These are phyloP conservation scores for Tinamus major DNA, from an alignment of 2,797 vertebrate species.

Conservation along the genomic window DNA sequence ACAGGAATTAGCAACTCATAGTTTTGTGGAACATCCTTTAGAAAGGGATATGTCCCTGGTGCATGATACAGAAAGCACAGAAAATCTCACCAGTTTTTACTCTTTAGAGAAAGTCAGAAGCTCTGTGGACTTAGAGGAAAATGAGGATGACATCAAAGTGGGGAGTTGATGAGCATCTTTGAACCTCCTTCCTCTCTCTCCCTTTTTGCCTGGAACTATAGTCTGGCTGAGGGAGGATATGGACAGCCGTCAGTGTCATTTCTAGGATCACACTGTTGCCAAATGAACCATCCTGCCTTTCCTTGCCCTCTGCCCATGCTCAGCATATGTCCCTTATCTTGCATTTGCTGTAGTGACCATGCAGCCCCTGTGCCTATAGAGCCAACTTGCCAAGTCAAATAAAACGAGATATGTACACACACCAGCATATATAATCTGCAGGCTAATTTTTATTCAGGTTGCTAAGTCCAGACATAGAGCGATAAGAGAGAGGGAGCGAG, in stretches of 20 bases:
- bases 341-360: too few relatives aligned
- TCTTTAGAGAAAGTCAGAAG: background rate
- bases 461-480: background rate
- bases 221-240: too few relatives aligned
- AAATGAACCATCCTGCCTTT: too few relatives aligned
- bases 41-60: background rate
- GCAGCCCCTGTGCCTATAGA: too few relatives aligned
- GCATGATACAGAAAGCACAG: fast-evolving
- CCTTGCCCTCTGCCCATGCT: too few relatives aligned
- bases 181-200: background rate
- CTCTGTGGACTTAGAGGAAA: background rate
- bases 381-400: too few relatives aligned
- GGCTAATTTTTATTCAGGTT: background rate
- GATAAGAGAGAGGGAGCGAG: background rate
- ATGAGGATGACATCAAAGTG: background rate
- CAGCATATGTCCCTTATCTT: too few relatives aligned
- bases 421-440: background rate
- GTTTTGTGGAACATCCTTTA: background rate
- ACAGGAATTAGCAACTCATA: background rate
- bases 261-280: too few relatives aligned
- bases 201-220: background rate
- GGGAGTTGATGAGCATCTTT: background rate
- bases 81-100: background rate
- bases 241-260: too few relatives aligned
- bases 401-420: too few relatives aligned